These are phyloP conservation scores for Phoronis australis DNA, from an alignment of 2,888 invertebrate species.

Conservation along the genomic window DNA sequence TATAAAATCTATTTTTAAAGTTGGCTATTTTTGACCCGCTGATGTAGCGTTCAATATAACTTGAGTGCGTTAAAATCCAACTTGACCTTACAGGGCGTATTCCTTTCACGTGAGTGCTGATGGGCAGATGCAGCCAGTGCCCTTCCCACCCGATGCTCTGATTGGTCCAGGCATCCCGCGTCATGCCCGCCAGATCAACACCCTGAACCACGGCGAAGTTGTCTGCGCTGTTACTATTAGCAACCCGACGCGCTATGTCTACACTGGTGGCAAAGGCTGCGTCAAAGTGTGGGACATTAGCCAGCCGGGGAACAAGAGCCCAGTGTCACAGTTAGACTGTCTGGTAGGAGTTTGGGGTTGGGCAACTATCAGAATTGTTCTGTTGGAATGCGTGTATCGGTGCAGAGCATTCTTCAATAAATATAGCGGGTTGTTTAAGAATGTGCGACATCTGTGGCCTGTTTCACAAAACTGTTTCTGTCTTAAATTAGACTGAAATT, in stretches of 20 bases:
- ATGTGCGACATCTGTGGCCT: too few relatives aligned
- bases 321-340: slow-evolving; percentile 83
- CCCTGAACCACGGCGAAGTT: slow-evolving; percentile 90
- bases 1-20: too few relatives aligned
- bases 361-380: too few relatives aligned
- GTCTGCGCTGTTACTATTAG: slow-evolving; percentile 96
- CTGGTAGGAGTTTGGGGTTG: too few relatives aligned
- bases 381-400: too few relatives aligned
- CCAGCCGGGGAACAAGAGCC: slow-evolving; percentile 78
- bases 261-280: slow-evolving; percentile 95
- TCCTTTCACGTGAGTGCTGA: slow-evolving; percentile 80
- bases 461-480: too few relatives aligned
- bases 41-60: too few relatives aligned
- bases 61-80: too few relatives aligned
- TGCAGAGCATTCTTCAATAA: too few relatives aligned
- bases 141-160: slow-evolving; percentile 90
- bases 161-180: slow-evolving; percentile 89
- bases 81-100: slow-evolving; percentile 67
- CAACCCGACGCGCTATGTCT: slow-evolving; percentile 56
- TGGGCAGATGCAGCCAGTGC: slow-evolving; percentile 68
- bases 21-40: too few relatives aligned
- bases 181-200: slow-evolving; percentile 82
- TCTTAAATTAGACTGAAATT: too few relatives aligned
- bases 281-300: slow-evolving; percentile 97
- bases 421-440: too few relatives aligned